A percentile compares a stretch with the other conserved stretches of the same genome.
Conservation (phyloP, 2,888 invertebrate species). For the Acanthosepion esculentum region DNA sequence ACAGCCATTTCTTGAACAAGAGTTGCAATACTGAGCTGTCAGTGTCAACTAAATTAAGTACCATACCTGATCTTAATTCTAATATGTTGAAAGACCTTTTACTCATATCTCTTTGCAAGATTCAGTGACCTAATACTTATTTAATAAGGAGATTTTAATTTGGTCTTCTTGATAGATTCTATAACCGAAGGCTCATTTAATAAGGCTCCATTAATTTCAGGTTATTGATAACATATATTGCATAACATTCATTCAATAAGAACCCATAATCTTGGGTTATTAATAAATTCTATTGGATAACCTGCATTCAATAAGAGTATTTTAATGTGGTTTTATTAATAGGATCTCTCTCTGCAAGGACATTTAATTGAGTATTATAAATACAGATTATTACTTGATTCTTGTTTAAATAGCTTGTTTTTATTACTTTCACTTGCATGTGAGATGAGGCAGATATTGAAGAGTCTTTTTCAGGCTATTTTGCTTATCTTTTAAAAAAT, state of each 20-base stretch:
- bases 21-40: no score
- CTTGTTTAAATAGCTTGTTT: background rate
- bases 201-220: background rate
- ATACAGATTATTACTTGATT: background rate
- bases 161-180: background rate
- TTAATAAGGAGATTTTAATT: constrained; percentile 33
- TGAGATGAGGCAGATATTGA: background rate
- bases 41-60: background rate
- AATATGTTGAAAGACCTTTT: background rate
- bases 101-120: background rate
- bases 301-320: background rate
- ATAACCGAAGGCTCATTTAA: background rate
- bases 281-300: background rate
- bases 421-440: background rate
- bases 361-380: background rate
- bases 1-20: no score
- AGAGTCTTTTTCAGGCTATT: no score
- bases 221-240: constrained; percentile 13
- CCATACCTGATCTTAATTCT: background rate
- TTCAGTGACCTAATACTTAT: background rate
- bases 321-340: background rate
- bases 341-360: background rate
- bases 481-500: no score
- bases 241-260: background rate
- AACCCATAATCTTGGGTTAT: background rate